Percentiles rank a stretch among this genome's conserved stretches.
These are phyloP conservation scores for Semotilus atromaculatus DNA, from an alignment of 2,797 vertebrate species.

Conservation along the genomic window DNA sequence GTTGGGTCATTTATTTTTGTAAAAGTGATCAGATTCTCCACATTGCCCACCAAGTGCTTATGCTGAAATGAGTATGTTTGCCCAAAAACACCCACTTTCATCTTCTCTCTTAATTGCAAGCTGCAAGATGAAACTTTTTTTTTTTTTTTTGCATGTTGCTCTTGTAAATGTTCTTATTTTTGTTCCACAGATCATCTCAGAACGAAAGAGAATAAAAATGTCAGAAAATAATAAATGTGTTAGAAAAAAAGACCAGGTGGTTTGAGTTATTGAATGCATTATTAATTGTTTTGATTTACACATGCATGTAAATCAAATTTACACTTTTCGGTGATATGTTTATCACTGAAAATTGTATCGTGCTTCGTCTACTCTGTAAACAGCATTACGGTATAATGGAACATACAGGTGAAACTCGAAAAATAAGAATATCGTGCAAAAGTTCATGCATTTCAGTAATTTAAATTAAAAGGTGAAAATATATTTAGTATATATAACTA, in stretches of 20 bases:
- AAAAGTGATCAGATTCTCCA: conserved; percentile 58
- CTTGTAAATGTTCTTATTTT: conserved; percentile 78
- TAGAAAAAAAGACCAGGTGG: conserved; percentile 19
- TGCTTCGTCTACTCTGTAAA: too few species aligned
- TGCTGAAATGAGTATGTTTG: conserved; percentile 58
- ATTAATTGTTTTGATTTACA: too few species aligned
- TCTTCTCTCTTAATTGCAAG: conserved; percentile 68
- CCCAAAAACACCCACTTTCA: conserved; percentile 58
- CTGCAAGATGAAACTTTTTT: conserved; percentile 71
- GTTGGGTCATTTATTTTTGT: conserved; percentile 26
- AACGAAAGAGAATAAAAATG: conserved; percentile 66
- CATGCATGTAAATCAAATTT: too few species aligned
- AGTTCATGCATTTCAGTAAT: too few species aligned
- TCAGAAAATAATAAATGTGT: conserved; percentile 78
- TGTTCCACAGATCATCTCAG: conserved; percentile 76
- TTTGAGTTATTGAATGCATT: too few species aligned
- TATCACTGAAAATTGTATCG: too few species aligned
- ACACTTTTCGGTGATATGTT: too few species aligned
- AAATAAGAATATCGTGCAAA: too few species aligned
- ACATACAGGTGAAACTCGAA: too few species aligned
- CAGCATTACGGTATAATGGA: too few species aligned
- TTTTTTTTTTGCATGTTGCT: conserved; percentile 77
- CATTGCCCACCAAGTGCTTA: conserved; percentile 68
- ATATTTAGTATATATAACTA: too few species aligned
- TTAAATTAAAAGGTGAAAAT: too few species aligned